Conservation (phyloP, 1,140 invertebrate genomes). For the Calycopis cecrops region DNA sequence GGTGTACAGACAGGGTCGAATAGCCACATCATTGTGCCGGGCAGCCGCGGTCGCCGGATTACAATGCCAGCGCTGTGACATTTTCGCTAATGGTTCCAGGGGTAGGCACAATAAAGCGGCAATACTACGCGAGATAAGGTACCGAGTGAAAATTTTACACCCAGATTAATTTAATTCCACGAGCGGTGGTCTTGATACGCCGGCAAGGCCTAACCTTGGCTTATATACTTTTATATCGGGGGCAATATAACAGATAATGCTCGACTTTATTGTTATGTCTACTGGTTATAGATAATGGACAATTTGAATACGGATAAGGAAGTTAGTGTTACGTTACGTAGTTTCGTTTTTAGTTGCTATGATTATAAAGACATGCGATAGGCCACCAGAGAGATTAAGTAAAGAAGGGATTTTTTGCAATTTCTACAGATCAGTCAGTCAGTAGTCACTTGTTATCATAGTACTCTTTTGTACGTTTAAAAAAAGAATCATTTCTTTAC, state of each 20-base stretch:
- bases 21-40: slow-evolving; percentile 62
- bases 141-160: slow-evolving; percentile 70
- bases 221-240: no score
- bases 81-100: slow-evolving; percentile 72
- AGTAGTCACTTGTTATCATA: no score
- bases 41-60: slow-evolving; percentile 51
- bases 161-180: slow-evolving; percentile 65
- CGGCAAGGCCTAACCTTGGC: slow-evolving; percentile 2
- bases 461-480: no score
- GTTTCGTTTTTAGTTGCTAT: no score
- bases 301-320: not conserved
- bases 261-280: no score
- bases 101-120: slow-evolving; percentile 72
- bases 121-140: slow-evolving; percentile 70
- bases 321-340: not conserved
- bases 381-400: no score
- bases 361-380: no score
- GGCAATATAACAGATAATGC: no score
- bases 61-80: slow-evolving; percentile 69
- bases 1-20: slow-evolving; percentile 52
- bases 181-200: slow-evolving; percentile 35
- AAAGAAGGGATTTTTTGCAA: no score
- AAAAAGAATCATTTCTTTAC: no score
- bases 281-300: not conserved
- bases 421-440: no score